Conservation (phyloP, 2,888 invertebrate genomes). For the Vannuccia rotundouncinata region DNA sequence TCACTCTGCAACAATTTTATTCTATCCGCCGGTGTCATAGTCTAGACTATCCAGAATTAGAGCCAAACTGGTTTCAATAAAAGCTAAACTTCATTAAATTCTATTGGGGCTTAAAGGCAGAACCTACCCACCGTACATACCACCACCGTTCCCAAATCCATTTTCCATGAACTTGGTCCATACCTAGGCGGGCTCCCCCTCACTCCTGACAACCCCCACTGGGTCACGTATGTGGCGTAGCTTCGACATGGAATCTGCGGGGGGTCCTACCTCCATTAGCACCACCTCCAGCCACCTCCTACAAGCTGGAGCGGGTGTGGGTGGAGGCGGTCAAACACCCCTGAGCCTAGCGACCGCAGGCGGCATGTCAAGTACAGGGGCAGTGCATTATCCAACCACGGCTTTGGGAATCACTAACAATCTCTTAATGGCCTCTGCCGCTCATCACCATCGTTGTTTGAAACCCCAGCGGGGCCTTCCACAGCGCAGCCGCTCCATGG, state of each 20-base stretch:
- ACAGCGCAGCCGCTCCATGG: constrained; percentile 22
- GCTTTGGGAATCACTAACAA: background rate
- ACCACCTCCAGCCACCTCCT: background rate
- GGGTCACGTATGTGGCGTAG: constrained; percentile 20
- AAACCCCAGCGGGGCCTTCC: constrained; percentile 17
- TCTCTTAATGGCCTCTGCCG: background rate
- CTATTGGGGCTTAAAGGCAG: no score
- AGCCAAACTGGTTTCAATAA: no score
- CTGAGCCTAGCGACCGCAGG: background rate
- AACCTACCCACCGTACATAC: no score
- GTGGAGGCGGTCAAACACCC: background rate
- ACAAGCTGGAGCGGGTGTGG: background rate
- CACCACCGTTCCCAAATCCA: no score
- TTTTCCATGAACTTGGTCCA: background rate
- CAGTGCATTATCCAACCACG: background rate
- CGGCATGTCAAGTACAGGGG: background rate
- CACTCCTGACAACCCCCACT: background rate
- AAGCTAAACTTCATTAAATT: no score
- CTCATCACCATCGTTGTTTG: constrained; percentile 13
- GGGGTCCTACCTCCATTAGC: background rate
- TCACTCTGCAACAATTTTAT: no score
- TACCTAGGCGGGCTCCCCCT: background rate
- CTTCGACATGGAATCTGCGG: background rate
- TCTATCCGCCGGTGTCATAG: no score
- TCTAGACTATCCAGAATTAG: no score